phyloP scores from a whole-genome alignment of 2,113 vertebrate species.

The cat (Felis catus) region DNA sequence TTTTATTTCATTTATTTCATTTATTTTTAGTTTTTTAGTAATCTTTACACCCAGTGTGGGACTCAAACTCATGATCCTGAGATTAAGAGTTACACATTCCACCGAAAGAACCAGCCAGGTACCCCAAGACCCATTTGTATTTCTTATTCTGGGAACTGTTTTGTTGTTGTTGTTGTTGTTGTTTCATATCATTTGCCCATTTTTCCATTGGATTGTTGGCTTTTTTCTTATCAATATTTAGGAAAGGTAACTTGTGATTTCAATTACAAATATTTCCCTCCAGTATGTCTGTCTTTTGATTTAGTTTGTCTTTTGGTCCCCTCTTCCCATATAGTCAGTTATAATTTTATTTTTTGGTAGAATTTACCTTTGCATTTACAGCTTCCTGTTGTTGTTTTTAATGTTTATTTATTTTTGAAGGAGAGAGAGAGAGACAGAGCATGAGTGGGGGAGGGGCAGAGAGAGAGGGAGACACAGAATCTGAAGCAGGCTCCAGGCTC shows the following conservation, averaged over 20 bases:
- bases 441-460: no score
- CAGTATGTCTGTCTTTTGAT: background rate
- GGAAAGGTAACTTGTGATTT: background rate
- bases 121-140: background rate
- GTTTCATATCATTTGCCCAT: background rate
- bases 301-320: background rate
- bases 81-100: background rate
- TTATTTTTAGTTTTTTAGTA: background rate
- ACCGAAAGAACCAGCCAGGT: background rate
- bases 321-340: background rate
- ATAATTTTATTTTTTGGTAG: background rate
- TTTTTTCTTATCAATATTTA: conserved; percentile 5
- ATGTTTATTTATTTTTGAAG: no score
- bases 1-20: no score
- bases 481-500: no score
- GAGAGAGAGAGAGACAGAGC: no score
- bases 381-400: background rate
- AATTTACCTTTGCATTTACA: conserved; percentile 20
- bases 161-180: background rate
- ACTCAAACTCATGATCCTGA: background rate
- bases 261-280: background rate
- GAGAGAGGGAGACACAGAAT: no score
- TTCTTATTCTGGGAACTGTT: conserved; percentile 34
- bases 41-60: background rate
- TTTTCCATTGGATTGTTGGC: background rate